Evolutionary conservation across 2,797 vertebrate species (phyloP).

Genomic region (Natrix natrix): DNA sequence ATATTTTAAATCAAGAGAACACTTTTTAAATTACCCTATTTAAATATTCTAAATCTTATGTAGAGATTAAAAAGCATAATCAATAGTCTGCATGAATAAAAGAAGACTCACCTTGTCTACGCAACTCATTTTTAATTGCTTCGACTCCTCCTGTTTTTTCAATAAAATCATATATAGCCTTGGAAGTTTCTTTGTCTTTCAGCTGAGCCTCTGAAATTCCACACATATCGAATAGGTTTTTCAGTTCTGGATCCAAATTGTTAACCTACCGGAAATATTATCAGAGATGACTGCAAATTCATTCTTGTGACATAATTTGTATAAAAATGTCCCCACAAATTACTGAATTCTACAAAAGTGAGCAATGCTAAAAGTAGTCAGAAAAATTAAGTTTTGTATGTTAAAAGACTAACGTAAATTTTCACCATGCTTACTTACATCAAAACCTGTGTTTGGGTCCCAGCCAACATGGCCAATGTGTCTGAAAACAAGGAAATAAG

Average conservation of each 20-base stretch:
- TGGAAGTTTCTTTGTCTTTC: constrained; percentile 97
- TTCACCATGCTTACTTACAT: constrained; percentile 83
- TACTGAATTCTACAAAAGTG: no score
- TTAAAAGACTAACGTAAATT: not conserved
- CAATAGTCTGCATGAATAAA: constrained; percentile 25
- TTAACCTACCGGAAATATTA: constrained; percentile 81
- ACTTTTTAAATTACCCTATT: not conserved
- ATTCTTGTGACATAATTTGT: not conserved
- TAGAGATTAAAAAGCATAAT: not conserved
- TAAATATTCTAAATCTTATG: not conserved
- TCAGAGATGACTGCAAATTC: not conserved
- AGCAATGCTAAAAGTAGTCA: not conserved
- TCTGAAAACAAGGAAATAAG: constrained; percentile 69
- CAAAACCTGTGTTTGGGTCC: constrained; percentile 98
- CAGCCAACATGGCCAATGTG: constrained; percentile 98
- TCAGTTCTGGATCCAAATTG: constrained; percentile 96
- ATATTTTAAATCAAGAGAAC: not conserved
- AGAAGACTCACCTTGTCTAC: constrained; percentile 88
- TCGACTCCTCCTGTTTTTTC: constrained; percentile 97
- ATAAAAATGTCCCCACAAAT: not conserved
- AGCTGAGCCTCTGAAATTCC: constrained; percentile 97
- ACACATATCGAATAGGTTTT: constrained; percentile 95
- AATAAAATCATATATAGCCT: constrained; percentile 98
- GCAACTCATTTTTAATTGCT: constrained; percentile 95
- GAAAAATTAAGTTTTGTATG: not conserved